phyloP scores from a whole-genome alignment of 2,113 vertebrate genomes.

The Tyto alba region DNA sequence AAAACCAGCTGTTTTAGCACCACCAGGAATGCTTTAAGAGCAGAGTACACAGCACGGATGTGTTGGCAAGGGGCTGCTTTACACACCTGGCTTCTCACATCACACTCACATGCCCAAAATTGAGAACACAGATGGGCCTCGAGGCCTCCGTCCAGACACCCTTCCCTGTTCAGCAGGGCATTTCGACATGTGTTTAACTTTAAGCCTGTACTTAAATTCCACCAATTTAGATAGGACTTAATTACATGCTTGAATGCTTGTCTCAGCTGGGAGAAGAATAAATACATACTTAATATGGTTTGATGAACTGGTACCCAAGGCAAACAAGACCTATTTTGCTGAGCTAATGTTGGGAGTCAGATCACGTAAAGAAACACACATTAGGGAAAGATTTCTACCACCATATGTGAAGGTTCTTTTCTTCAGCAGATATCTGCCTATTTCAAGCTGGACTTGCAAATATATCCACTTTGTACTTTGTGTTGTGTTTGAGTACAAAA shows the following conservation, averaged over 20 bases:
- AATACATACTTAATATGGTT: neutral
- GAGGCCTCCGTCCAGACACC: neutral
- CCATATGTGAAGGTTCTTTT: rapidly evolving
- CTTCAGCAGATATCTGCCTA: neutral
- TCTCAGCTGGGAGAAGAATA: neutral
- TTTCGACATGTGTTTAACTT: neutral
- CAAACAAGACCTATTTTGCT: neutral
- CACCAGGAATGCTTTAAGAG: neutral
- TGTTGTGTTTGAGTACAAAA: neutral
- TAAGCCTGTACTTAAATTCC: neutral
- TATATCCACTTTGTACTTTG: neutral
- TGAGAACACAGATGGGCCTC: neutral
- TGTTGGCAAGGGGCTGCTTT: neutral
- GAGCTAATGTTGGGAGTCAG: neutral
- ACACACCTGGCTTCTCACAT: neutral
- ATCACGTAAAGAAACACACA: neutral
- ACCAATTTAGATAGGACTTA: neutral
- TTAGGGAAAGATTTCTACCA: neutral
- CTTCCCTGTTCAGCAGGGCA: neutral
- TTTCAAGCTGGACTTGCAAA: neutral
- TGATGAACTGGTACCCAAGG: neutral
- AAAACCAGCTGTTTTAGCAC: neutral
- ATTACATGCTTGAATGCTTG: neutral
- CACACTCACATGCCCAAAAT: neutral
- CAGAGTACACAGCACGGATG: rapidly evolving